A percentile compares a stretch with the other conserved stretches of the same genome.
These are phyloP conservation scores for Stenodema calcarata DNA, from an alignment of 2,888 invertebrate species.

Conservation along the genomic window DNA sequence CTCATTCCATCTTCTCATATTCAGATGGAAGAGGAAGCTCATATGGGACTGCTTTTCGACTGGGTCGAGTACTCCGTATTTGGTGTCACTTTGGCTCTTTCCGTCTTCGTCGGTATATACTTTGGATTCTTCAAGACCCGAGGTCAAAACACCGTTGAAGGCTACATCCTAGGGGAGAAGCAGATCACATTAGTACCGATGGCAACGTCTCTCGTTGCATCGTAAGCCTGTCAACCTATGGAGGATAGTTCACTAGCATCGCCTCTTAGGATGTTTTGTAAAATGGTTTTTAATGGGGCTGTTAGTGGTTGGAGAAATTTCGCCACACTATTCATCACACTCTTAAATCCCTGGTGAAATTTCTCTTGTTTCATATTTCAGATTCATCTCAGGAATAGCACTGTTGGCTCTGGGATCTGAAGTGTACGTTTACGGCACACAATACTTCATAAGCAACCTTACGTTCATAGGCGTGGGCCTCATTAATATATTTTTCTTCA, in stretches of 20 bases:
- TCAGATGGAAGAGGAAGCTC: no score
- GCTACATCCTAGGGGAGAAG: slow-evolving; percentile 53
- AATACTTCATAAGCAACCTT: slow-evolving; percentile 70
- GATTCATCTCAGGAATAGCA: slow-evolving; percentile 77
- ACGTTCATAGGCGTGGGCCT: slow-evolving; percentile 64
- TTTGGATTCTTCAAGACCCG: slow-evolving; percentile 48
- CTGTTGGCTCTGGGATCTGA: slow-evolving; percentile 76
- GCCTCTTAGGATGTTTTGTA: no score
- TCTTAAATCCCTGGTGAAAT: no score
- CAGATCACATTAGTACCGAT: slow-evolving; percentile 53
- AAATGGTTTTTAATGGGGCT: no score
- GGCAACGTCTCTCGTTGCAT: slow-evolving; percentile 53
- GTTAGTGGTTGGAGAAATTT: no score
- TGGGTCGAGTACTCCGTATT: slow-evolving; percentile 53
- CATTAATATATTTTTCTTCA: slow-evolving; percentile 62
- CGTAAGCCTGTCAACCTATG: slow-evolving; percentile 25
- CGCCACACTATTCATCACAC: no score
- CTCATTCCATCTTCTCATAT: no score
- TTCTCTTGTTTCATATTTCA: slow-evolving; percentile 59
- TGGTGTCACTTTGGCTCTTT: slow-evolving; percentile 42
- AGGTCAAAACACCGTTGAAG: slow-evolving; percentile 51
- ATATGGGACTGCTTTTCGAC: slow-evolving; percentile 26
- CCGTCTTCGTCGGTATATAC: slow-evolving; percentile 50
- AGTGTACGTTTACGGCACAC: slow-evolving; percentile 78
- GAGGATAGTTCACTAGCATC: no score